phyloP scores from a whole-genome alignment of 2,113 vertebrate genomes.

The Centropus unirufus region DNA sequence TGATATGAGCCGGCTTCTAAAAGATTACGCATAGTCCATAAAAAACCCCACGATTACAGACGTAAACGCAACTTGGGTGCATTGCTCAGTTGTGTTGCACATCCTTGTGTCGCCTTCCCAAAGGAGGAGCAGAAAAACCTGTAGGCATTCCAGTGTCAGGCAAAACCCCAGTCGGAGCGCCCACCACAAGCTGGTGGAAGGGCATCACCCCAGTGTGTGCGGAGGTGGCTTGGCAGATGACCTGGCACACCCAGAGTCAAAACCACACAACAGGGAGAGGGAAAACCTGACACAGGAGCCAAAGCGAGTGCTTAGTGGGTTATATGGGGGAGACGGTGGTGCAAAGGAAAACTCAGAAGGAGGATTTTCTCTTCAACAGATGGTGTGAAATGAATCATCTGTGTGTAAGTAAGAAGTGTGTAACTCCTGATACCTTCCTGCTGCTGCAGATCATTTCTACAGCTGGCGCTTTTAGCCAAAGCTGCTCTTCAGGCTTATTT shows the following conservation, averaged over 20 bases:
- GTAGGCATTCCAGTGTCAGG: not conserved
- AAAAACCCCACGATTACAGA: not conserved
- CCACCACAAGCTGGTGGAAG: not conserved
- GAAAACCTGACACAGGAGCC: not conserved
- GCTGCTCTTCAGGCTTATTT: not conserved
- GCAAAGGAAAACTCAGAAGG: conserved; percentile 26
- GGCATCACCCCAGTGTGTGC: not conserved
- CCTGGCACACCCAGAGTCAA: not conserved
- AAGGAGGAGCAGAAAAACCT: not conserved
- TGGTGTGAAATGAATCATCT: conserved; percentile 69
- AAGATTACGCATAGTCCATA: not conserved
- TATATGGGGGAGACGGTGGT: not conserved
- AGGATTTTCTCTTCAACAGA: conserved; percentile 64
- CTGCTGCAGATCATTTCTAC: conserved; percentile 49
- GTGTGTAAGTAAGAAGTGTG: conserved; percentile 46
- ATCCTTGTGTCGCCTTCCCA: not conserved
- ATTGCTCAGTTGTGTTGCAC: rapidly evolving
- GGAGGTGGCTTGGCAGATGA: not conserved
- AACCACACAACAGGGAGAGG: not conserved
- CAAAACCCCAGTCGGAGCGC: not conserved
- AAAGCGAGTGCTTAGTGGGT: rapidly evolving
- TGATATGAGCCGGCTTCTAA: not conserved
- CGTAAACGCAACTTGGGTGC: not conserved
- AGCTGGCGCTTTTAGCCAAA: conserved; percentile 47
- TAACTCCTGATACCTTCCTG: conserved; percentile 50